phyloP scores from a whole-genome alignment of 2,888 invertebrate genomes.

The Biston stratarius region DNA sequence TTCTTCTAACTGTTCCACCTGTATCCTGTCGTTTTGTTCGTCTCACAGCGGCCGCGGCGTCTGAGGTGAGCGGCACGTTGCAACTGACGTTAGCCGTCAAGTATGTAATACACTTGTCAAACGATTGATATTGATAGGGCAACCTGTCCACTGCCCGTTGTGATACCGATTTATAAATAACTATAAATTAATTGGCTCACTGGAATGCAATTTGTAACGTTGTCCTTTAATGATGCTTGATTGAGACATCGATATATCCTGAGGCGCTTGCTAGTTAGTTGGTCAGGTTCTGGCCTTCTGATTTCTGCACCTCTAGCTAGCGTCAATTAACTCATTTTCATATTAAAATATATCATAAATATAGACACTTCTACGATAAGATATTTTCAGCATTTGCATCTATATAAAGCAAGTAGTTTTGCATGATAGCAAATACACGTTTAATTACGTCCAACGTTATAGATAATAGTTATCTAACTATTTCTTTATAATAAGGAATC shows the following conservation, averaged over 20 bases:
- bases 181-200: slow-evolving; percentile 61
- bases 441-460: slow-evolving; percentile 9
- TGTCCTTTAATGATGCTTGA: slow-evolving; percentile 60
- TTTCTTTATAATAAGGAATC: slow-evolving; percentile 14
- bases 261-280: slow-evolving; percentile 37
- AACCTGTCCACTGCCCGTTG: slow-evolving; percentile 53
- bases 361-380: slow-evolving; percentile 28
- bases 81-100: slow-evolving; percentile 47
- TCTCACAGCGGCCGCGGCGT: slow-evolving; percentile 42
- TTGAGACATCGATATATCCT: slow-evolving; percentile 54
- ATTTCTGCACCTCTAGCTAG: slow-evolving; percentile 38
- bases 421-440: not conserved
- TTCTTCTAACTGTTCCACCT: slow-evolving; percentile 27
- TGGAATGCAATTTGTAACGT: slow-evolving; percentile 61
- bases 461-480: not conserved
- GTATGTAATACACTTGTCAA: slow-evolving; percentile 62
- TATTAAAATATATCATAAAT: slow-evolving; percentile 36
- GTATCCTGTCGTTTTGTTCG: slow-evolving; percentile 33
- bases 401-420: slow-evolving; percentile 1
- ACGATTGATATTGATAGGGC: slow-evolving; percentile 66
- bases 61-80: slow-evolving; percentile 42
- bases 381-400: slow-evolving; percentile 21
- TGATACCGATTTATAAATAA: slow-evolving; percentile 57
- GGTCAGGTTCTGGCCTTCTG: slow-evolving; percentile 34
- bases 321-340: slow-evolving; percentile 34